Percentiles rank a stretch among this genome's conserved stretches.
phyloP scores from a whole-genome alignment of 2,113 vertebrate genomes.

The Proteles cristata region DNA sequence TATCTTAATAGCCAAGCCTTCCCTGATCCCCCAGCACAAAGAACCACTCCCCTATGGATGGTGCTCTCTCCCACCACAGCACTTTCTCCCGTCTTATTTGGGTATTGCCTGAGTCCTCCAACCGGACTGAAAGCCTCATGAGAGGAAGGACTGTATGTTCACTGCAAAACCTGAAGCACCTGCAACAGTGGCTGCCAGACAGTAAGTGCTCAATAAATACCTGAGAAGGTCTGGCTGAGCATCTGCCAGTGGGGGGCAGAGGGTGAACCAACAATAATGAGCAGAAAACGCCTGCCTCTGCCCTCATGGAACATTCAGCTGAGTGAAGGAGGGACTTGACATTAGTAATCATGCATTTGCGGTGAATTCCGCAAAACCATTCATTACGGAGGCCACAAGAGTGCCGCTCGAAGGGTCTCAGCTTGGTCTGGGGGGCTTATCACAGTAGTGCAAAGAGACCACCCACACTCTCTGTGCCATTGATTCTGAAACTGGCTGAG shows the following conservation, averaged over 20 bases:
- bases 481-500: not conserved
- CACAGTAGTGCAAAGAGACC: not conserved
- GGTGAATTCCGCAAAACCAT: not conserved
- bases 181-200: too few relatives aligned
- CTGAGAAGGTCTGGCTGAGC: not conserved
- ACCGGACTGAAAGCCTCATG: not conserved
- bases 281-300: too few relatives aligned
- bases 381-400: too few relatives aligned
- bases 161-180: not conserved
- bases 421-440: not conserved
- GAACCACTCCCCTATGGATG: fast-evolving
- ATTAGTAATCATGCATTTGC: fast-evolving
- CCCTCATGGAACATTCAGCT: not conserved
- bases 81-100: too few relatives aligned
- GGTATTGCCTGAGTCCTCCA: not conserved
- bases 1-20: too few relatives aligned
- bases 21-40: not conserved
- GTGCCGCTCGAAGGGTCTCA: not conserved
- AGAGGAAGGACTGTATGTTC: not conserved
- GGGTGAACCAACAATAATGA: not conserved
- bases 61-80: fast-evolving
- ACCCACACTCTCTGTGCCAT: fast-evolving
- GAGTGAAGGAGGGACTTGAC: not conserved
- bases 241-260: not conserved
- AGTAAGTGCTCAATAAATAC: not conserved